Evolutionary conservation across 2,113 vertebrate genomes (phyloP).

Genomic region (Ancistrus triradiatus): DNA sequence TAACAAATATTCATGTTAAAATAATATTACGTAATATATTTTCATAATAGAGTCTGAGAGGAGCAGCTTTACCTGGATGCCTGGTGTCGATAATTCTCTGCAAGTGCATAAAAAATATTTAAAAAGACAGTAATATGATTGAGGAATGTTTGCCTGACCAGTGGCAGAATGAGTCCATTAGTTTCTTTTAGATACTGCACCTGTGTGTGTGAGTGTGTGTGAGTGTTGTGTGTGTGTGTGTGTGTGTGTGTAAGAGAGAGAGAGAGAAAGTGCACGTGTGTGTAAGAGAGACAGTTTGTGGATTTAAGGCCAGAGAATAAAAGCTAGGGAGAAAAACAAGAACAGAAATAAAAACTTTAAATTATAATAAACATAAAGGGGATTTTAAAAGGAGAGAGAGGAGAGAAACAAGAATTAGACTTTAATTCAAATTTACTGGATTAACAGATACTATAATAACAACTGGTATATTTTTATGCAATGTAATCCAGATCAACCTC

Average conservation of each 20-base stretch:
- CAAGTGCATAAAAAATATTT: conserved; percentile 44
- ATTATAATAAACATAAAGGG: conserved; percentile 38
- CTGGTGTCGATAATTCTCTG: conserved; percentile 13
- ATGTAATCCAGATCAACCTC: no score
- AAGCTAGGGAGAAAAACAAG: conserved; percentile 50
- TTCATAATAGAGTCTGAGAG: conserved; percentile 12
- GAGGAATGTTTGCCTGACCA: conserved; percentile 39
- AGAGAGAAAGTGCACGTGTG: not conserved
- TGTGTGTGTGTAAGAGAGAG: conserved; percentile 3
- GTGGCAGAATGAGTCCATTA: not conserved
- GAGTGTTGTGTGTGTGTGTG: conserved; percentile 16
- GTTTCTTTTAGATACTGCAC: conserved; percentile 35
- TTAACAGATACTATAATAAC: no score
- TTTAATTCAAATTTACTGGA: no score
- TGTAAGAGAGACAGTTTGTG: no score
- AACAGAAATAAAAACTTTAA: conserved; percentile 52
- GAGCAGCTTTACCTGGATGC: conserved; percentile 37
- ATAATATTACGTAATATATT: conserved; percentile 30
- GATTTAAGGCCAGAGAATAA: conserved; percentile 49
- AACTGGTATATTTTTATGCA: no score
- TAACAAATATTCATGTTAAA: conserved; percentile 38
- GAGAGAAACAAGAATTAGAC: conserved; percentile 16
- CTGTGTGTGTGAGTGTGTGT: conserved; percentile 24
- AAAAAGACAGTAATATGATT: conserved; percentile 33
- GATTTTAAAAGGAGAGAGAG: conserved; percentile 27